Evolutionary conservation across 2,888 invertebrate species (phyloP).

Genomic region (Drosophila macrospina): DNA sequence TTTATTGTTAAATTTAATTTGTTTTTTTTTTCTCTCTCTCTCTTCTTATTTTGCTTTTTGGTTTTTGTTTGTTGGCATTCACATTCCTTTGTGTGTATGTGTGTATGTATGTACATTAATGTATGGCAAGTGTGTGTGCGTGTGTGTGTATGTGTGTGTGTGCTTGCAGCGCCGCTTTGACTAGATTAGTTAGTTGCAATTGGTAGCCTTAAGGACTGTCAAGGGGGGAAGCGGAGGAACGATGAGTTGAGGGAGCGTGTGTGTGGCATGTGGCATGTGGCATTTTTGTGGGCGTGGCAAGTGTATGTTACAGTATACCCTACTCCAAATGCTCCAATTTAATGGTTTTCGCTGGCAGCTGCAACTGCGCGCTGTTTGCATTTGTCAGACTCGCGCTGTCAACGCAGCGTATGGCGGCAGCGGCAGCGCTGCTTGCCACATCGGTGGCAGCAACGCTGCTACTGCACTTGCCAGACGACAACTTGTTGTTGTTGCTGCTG

Average conservation of each 20-base stretch:
- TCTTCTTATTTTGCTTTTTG: constrained; percentile 15
- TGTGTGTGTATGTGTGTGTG: constrained; percentile 22
- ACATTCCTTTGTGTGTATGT: constrained; percentile 37
- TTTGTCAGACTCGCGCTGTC: constrained; percentile 65
- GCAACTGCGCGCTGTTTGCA: constrained; percentile 35
- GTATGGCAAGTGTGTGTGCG: constrained; percentile 25
- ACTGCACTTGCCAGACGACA: constrained; percentile 11
- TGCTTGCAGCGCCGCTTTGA: constrained; percentile 53
- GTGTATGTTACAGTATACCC: constrained; percentile 17
- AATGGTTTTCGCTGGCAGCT: constrained; percentile 72
- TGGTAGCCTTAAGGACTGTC: constrained; percentile 9
- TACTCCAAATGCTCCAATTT: constrained; percentile 81
- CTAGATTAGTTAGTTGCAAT: constrained; percentile 45
- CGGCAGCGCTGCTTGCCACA: constrained; percentile 47
- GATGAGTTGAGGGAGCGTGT: too few relatives aligned
- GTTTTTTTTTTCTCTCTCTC: constrained; percentile 3
- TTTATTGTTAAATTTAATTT: not conserved
- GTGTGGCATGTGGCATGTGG: not conserved
- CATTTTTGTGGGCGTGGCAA: constrained; percentile 31
- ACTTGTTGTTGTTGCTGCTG: constrained; percentile 17
- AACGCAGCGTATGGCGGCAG: constrained; percentile 72
- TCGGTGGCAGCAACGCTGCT: constrained; percentile 21
- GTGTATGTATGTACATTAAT: constrained; percentile 6
- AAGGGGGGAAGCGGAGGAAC: too few relatives aligned
- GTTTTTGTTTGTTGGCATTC: constrained; percentile 38